Evolutionary conservation across 2,888 invertebrate genomes (phyloP).

Genomic region (Pyrrhosoma nymphula): DNA sequence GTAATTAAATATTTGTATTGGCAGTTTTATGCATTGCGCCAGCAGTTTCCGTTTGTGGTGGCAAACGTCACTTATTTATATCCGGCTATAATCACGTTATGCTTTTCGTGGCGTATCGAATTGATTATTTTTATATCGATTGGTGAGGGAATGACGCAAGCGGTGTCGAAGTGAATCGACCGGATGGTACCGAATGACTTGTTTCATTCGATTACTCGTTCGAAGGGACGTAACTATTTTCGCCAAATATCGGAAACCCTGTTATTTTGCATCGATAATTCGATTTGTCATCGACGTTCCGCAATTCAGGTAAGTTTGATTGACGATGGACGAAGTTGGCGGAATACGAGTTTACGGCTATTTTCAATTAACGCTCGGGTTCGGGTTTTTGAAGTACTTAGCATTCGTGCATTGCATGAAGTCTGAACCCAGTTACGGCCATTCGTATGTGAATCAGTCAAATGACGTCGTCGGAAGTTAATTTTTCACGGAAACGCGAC

Average conservation of each 20-base stretch:
- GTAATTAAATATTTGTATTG: too few relatives aligned
- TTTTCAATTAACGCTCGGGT: background rate
- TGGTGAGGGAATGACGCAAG: too few relatives aligned
- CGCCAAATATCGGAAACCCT: background rate
- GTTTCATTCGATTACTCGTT: background rate
- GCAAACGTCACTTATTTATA: too few relatives aligned
- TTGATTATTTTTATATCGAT: too few relatives aligned
- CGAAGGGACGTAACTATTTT: background rate
- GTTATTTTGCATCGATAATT: background rate
- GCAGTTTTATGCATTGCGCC: too few relatives aligned
- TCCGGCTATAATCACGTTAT: too few relatives aligned
- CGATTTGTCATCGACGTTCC: background rate
- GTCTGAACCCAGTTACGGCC: background rate
- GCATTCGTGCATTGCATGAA: background rate
- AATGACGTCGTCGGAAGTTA: background rate
- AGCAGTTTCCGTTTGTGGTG: too few relatives aligned
- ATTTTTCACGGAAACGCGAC: too few relatives aligned
- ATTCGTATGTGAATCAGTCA: background rate
- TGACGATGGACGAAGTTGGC: background rate
- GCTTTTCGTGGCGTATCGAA: too few relatives aligned
- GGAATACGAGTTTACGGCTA: background rate
- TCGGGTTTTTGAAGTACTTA: background rate
- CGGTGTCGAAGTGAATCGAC: too few relatives aligned
- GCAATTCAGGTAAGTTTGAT: background rate
- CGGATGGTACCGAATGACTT: background rate